Conservation (phyloP, 2,888 invertebrate species). For the Pristionchus maxplancki region DNA sequence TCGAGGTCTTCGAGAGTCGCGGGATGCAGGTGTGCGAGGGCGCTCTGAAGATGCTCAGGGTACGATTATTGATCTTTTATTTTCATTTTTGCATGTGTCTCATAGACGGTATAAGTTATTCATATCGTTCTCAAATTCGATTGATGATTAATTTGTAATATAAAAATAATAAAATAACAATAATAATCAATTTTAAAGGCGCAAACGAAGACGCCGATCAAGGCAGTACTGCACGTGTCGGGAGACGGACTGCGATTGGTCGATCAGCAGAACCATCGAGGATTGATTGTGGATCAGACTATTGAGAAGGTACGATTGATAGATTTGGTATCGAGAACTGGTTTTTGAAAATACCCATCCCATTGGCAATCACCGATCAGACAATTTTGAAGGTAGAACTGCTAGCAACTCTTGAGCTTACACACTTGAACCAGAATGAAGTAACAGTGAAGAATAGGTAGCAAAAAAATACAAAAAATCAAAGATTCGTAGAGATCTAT, state of each 20-base stretch:
- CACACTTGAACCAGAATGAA: no score
- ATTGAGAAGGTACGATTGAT: slow-evolving; percentile 89
- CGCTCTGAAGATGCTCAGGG: slow-evolving; percentile 95
- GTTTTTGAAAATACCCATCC: background rate
- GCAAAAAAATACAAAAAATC: no score
- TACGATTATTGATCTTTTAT: slow-evolving; percentile 78
- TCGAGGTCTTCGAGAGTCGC: slow-evolving; percentile 98
- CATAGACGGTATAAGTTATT: no score
- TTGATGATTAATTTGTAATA: background rate
- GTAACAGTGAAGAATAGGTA: no score
- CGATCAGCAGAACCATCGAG: slow-evolving; percentile 96
- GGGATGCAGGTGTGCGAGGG: slow-evolving; percentile 99
- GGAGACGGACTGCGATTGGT: slow-evolving; percentile 95
- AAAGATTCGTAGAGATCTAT: no score
- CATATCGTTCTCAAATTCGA: no score
- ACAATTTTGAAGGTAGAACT: no score
- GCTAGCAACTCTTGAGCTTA: no score
- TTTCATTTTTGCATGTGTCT: no score
- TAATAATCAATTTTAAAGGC: slow-evolving; percentile 82
- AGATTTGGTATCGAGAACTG: background rate
- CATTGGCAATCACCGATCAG: background rate
- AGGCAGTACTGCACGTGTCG: slow-evolving; percentile 81
- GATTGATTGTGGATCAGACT: slow-evolving; percentile 98
- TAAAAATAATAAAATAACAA: background rate
- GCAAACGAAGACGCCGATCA: slow-evolving; percentile 90